phyloP scores from a whole-genome alignment of 2,113 vertebrate genomes.

The Eptesicus fuscus region DNA sequence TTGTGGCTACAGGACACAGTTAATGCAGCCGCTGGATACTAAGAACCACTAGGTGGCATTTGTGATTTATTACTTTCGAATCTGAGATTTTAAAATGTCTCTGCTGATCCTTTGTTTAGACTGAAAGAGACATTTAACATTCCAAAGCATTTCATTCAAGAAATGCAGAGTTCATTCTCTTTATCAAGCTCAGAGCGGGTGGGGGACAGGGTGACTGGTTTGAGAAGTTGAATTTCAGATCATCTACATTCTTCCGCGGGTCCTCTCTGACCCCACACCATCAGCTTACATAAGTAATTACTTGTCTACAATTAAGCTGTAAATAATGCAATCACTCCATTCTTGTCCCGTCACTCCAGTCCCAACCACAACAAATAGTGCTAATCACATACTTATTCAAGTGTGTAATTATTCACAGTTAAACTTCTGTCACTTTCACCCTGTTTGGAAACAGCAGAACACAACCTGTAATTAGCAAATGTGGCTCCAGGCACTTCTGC shows the following conservation, averaged over 20 bases:
- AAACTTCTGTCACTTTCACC: slow-evolving; percentile 89
- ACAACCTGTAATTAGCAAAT: slow-evolving; percentile 88
- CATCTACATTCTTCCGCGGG: slow-evolving; percentile 61
- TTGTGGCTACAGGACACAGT: neutral
- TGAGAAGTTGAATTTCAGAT: slow-evolving; percentile 73
- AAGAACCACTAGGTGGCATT: slow-evolving; percentile 86
- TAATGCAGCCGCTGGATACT: slow-evolving; percentile 51
- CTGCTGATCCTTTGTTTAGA: slow-evolving; percentile 67
- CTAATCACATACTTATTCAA: slow-evolving; percentile 89
- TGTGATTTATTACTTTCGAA: slow-evolving; percentile 84
- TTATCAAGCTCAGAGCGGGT: slow-evolving; percentile 45
- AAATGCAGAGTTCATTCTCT: slow-evolving; percentile 60
- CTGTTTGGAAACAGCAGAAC: slow-evolving; percentile 88
- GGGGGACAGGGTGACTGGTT: slow-evolving; percentile 42
- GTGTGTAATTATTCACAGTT: slow-evolving; percentile 90
- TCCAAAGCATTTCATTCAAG: slow-evolving; percentile 71
- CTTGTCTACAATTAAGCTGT: slow-evolving; percentile 88
- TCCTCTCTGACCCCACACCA: slow-evolving; percentile 80
- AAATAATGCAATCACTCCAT: slow-evolving; percentile 88
- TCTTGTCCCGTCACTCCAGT: slow-evolving; percentile 85
- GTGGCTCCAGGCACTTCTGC: slow-evolving; percentile 83
- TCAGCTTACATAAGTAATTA: slow-evolving; percentile 82
- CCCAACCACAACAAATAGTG: slow-evolving; percentile 85
- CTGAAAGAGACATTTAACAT: slow-evolving; percentile 75
- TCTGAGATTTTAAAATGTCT: slow-evolving; percentile 64